Conservation (phyloP, 2,113 vertebrate genomes). For the Hiodon alosoides region DNA sequence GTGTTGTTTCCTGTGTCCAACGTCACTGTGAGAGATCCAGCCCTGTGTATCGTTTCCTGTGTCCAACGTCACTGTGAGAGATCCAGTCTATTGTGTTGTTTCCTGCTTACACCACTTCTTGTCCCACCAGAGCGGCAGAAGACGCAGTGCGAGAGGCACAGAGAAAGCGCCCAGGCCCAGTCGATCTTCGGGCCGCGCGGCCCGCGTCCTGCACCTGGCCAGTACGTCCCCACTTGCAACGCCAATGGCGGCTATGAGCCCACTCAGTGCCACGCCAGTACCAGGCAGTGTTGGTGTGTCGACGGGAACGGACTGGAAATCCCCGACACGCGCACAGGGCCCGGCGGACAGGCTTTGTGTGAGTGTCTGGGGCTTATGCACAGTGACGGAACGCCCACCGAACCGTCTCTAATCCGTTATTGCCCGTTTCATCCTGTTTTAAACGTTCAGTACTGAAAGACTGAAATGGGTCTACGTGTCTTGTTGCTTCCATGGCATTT, state of each 20-base stretch:
- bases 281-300: constrained; percentile 82
- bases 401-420: no score
- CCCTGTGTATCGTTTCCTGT: no score
- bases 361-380: constrained; percentile 47
- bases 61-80: no score
- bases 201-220: constrained; percentile 36
- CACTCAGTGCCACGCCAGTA: constrained; percentile 71
- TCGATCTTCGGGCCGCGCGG: constrained; percentile 33
- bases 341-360: constrained; percentile 67
- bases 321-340: constrained; percentile 67
- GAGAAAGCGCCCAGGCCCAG: constrained; percentile 47
- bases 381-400: neutral
- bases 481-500: neutral
- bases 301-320: constrained; percentile 73
- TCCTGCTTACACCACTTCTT: neutral
- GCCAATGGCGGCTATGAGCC: constrained; percentile 66
- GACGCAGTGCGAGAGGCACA: constrained; percentile 71
- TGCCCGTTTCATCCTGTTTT: neutral
- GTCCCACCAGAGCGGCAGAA: constrained; percentile 59
- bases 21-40: no score
- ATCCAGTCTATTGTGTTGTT: no score
- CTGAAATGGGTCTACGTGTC: no score
- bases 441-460: no score
- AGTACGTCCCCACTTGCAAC: constrained; percentile 75
- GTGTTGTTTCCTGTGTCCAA: no score